Evolutionary conservation across 1,140 invertebrate species (phyloP), one percentile per base, ranked within the genome.

Genomic region (Drosophila sucinea): DNA sequence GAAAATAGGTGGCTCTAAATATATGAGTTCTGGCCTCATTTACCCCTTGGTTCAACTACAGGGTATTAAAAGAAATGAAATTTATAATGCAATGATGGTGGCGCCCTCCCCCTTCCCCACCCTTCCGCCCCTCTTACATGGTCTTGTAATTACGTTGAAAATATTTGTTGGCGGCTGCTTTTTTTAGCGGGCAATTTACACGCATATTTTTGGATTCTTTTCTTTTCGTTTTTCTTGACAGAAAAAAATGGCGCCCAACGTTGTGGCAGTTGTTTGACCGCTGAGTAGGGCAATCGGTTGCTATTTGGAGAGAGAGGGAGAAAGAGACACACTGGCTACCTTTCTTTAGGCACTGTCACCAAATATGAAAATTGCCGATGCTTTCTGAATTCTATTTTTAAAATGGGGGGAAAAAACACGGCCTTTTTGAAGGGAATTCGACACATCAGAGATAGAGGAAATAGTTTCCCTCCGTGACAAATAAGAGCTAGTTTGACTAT

Each of bases 221-320:
- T 35, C 8, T 57, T 57, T 57, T 57, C 17, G 11, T 51, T 51
- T 51, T 51, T 51, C 44, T 58, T 58, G 56, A 58, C 56, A 25
- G n/a, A 1, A 57, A 27, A 23, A 58, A 35, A 17, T 25, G 56
- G 56, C 32, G 56, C 17, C 56, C 56, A 58, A 58, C 56, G 32
- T 25, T 38, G 56, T 58, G 56, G 56, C 56, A 58, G 56, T 58
- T 58, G 56, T 38, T 58, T 58, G 56, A 58, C 56, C 56, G 56
- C 56, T 25, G 56, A 58, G 56, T 58, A 58, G 56, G 56, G 56
- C 56, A 58, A 58, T 38, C 23, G 17, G 56, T 32, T 58, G 32
- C 33, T 23, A 58, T 33, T 33, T 58, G 56, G 32, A 23, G 51
- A n/a, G 56, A 38, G 35, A 8, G 30, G 30, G 30, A 30, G 30